Conservation (phyloP, 1,140 invertebrate species). For the Drosophila cardini region DNA sequence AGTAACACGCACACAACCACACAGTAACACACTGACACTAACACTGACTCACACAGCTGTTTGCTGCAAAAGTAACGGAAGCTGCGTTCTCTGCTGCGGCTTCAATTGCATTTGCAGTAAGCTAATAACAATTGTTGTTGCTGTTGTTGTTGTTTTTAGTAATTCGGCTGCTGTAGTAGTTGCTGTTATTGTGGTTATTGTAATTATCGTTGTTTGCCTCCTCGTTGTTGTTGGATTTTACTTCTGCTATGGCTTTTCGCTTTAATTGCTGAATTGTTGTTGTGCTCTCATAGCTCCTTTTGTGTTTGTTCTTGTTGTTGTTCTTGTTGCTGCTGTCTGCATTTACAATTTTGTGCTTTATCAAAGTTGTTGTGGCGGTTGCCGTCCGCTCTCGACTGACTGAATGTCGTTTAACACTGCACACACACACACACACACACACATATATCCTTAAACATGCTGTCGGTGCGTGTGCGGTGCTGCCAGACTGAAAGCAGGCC, state of each 20-base stretch:
- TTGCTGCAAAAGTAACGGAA: slow-evolving; percentile 32
- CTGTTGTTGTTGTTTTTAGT: slow-evolving; percentile 8
- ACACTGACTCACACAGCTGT: slow-evolving; percentile 51
- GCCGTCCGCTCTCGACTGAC: slow-evolving; percentile 51
- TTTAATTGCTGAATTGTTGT: slow-evolving; percentile 20
- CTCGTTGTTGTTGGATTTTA: no score
- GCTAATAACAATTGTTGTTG: slow-evolving; percentile 20
- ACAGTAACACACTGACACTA: neutral
- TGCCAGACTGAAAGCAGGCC: slow-evolving; percentile 13
- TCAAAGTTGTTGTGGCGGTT: slow-evolving; percentile 48
- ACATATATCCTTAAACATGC: slow-evolving; percentile 20
- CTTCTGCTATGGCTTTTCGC: slow-evolving; percentile 6
- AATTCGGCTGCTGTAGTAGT: slow-evolving; percentile 7
- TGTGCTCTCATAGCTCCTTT: slow-evolving; percentile 6
- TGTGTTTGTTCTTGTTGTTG: slow-evolving; percentile 7
- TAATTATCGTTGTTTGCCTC: no score
- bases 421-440: slow-evolving; percentile 44
- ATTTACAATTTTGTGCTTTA: slow-evolving; percentile 17
- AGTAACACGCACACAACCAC: slow-evolving; percentile 17
- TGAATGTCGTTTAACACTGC: slow-evolving; percentile 25
- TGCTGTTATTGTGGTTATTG: neutral
- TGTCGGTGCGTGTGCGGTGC: slow-evolving; percentile 17
- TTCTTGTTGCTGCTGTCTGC: neutral
- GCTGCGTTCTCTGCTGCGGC: slow-evolving; percentile 14
- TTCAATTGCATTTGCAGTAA: slow-evolving; percentile 23